Evolutionary conservation across 2,797 vertebrate species (phyloP).

Genomic region (Hephaestus fuliginosus): DNA sequence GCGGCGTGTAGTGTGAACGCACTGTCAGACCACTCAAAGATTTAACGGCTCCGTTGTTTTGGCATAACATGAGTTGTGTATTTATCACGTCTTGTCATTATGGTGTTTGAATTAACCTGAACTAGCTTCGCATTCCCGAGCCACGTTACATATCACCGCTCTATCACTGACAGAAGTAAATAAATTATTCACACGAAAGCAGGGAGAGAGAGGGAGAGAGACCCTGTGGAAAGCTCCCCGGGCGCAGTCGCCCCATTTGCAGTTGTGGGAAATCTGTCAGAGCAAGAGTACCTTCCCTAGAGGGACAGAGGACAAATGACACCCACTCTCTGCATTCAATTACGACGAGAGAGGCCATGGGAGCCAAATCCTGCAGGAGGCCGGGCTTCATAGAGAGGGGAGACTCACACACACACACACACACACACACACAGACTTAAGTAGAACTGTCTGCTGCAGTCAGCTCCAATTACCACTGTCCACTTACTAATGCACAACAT

Average conservation of each 20-base stretch:
- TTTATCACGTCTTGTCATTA: conserved; percentile 74
- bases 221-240: conserved; percentile 64
- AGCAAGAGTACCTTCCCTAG: conserved; percentile 76
- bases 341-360: conserved; percentile 77
- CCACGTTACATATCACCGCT: conserved; percentile 60
- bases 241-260: conserved; percentile 77
- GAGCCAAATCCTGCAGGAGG: conserved; percentile 75
- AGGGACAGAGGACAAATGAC: conserved; percentile 85
- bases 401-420: conserved; percentile 39
- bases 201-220: conserved; percentile 27
- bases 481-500: conserved; percentile 80
- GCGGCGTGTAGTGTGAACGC: conserved; percentile 15
- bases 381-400: conserved; percentile 57
- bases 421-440: conserved; percentile 64
- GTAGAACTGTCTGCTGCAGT: conserved; percentile 82
- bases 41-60: conserved; percentile 64
- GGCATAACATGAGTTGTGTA: conserved; percentile 57
- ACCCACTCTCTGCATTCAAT: conserved; percentile 83
- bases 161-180: conserved; percentile 77
- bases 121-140: conserved; percentile 45
- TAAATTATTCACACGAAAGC: conserved; percentile 81
- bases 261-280: conserved; percentile 85
- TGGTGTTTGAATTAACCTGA: conserved; percentile 66
- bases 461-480: conserved; percentile 81
- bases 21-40: conserved; percentile 38